Conservation (phyloP, 1,140 invertebrate genomes). For the Brachionus sp. region DNA sequence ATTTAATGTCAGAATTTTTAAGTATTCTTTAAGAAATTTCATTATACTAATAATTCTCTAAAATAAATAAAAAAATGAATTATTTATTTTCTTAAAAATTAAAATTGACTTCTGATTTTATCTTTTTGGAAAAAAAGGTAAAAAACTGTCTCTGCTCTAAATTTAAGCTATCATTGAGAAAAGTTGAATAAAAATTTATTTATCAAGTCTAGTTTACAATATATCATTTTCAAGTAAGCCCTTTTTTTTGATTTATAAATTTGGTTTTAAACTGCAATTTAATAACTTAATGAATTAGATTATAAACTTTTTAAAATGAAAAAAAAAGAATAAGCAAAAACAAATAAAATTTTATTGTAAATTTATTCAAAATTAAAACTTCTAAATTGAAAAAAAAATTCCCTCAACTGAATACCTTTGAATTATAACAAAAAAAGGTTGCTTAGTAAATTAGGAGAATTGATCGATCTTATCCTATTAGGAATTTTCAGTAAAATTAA, state of each 20-base stretch:
- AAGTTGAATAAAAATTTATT: background rate
- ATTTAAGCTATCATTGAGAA: background rate
- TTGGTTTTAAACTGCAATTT: background rate
- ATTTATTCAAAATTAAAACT: background rate
- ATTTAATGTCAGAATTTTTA: background rate
- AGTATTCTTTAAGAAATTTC: background rate
- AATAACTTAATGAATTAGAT: background rate
- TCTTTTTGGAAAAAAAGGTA: background rate
- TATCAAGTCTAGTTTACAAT: background rate
- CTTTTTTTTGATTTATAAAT: background rate
- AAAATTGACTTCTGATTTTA: background rate
- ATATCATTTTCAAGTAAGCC: background rate
- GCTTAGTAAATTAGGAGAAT: background rate
- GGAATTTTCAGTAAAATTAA: background rate
- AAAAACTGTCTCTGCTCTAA: background rate
- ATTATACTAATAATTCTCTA: background rate
- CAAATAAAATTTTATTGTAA: background rate
- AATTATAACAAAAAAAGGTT: background rate
- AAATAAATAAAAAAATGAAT: background rate
- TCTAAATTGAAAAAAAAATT: background rate
- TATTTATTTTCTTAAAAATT: background rate
- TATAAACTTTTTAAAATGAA: background rate
- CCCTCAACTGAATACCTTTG: too few relatives aligned
- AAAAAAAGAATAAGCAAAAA: background rate
- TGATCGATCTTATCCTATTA: background rate